Base-by-base conservation (phyloP, 2,797 vertebrate genomes). In the Vespertilio murinus region DNA sequence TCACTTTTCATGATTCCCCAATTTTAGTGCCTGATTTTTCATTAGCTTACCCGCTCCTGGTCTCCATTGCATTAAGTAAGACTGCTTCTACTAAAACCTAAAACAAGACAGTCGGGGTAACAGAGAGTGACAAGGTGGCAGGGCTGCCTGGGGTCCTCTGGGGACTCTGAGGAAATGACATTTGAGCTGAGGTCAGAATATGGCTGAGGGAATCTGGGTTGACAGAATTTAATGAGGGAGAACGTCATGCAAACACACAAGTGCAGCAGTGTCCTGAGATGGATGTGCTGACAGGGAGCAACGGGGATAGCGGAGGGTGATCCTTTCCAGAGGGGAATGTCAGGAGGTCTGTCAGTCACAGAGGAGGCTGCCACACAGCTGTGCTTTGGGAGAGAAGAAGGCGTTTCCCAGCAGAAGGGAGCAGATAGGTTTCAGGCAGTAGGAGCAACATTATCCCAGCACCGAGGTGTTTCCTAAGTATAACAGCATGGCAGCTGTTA, bases 281-380 rank as follows among this genome's bases (percentile, higher is more conserved):
- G 42, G 40, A 33, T 4, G 7, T n/a, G 35, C 25, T 67, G 81
- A 20, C 8, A 1, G 18, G 1, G 12, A 56, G 18, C 78, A 28
- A 33, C 1, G 0, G 78, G 28, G 10, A 64, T 11, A 0, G 0
- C 6, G 4, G 25, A 23, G 6, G 25, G 42, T 3, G 3, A 20
- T 20, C 2, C 3, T 56, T 90, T 54, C 86, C 75, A 28, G 13
- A 6, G 18, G 12, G 47, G 25, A 74, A 11, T 1, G 1, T 45
- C 71, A 18, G 88, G 82, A 65, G 65, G 42, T 49, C 28, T 9
- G 2, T 30, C 52, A 38, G 3, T 56, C 61, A 0, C 5, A 42
- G 56, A 40, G 78, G 65, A 79, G 52, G 49, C 35, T 49, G 35
- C 74, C 70, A 42, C 16, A 14, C 42, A 81, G 84, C 49, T 67